Evolutionary conservation across 2,113 vertebrate genomes (phyloP).

Genomic region (Petrocephalus microphthalmus): DNA sequence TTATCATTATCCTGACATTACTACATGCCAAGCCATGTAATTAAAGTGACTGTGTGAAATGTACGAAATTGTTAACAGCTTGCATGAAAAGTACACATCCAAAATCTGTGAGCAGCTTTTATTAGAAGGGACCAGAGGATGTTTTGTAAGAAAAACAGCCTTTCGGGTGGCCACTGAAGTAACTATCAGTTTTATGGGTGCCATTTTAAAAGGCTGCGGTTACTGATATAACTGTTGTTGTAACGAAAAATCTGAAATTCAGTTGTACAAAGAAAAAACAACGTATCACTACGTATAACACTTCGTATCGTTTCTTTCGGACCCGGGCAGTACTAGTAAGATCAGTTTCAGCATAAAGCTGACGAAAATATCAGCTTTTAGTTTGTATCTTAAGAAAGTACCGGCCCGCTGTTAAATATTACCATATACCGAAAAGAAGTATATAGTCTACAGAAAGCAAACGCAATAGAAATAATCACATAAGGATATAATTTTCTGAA

Average conservation of each 20-base stretch:
- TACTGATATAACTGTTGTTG: not conserved
- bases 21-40: not conserved
- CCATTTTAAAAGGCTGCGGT: not conserved
- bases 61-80: not conserved
- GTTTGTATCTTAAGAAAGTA: not conserved
- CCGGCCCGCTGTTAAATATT: not conserved
- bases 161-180: not conserved
- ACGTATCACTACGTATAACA: too few species aligned
- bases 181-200: not conserved
- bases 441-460: not conserved
- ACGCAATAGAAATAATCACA: not conserved
- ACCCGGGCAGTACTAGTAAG: not conserved
- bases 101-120: not conserved
- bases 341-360: not conserved
- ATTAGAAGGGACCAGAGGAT: not conserved
- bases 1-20: not conserved
- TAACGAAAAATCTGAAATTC: not conserved
- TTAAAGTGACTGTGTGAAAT: not conserved
- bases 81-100: not conserved
- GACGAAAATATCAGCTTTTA: not conserved
- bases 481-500: not conserved
- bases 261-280: not conserved
- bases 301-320: not conserved
- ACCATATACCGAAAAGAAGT: not conserved
- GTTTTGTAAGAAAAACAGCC: not conserved